Percentiles rank a stretch among this genome's conserved stretches.
These are phyloP conservation scores for Drosophila busckii DNA, from an alignment of 1,140 invertebrate species.

Conservation along the genomic window DNA sequence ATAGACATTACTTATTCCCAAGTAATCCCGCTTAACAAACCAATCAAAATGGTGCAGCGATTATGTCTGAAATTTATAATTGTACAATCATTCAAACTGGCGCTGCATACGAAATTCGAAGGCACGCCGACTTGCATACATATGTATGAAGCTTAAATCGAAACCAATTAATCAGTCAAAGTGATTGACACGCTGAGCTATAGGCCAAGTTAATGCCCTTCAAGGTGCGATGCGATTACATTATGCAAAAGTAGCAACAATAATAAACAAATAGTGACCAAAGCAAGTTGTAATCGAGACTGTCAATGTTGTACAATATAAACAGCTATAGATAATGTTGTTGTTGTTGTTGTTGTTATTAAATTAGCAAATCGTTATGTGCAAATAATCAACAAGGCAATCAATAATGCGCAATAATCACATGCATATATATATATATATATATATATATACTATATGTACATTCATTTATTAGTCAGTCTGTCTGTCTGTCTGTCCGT, in stretches of 20 bases:
- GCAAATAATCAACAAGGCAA: slow-evolving; percentile 33
- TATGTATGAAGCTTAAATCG: not conserved
- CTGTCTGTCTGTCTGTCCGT: not conserved
- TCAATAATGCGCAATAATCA: slow-evolving; percentile 45
- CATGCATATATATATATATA: slow-evolving; percentile 1
- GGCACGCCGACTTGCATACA: not conserved
- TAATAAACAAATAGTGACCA: not conserved
- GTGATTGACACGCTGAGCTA: slow-evolving; percentile 6
- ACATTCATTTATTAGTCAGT: not conserved
- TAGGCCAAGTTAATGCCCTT: slow-evolving; percentile 1
- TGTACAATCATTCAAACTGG: slow-evolving; percentile 7
- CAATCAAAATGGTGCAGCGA: too few species aligned
- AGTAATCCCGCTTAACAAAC: too few species aligned
- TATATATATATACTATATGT: not conserved
- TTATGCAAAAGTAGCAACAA: not conserved
- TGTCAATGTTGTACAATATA: slow-evolving; percentile 8
- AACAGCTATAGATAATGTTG: slow-evolving; percentile 5
- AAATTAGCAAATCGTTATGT: slow-evolving; percentile 49
- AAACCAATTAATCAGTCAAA: slow-evolving; percentile 8
- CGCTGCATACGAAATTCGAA: not conserved
- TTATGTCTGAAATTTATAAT: too few species aligned
- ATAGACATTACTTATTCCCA: too few species aligned
- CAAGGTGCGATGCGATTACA: slow-evolving; percentile 14
- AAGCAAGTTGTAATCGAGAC: slow-evolving; percentile 16
- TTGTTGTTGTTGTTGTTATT: slow-evolving; percentile 2